Percentiles rank a stretch among this genome's conserved stretches.
Evolutionary conservation across 1,140 invertebrate species (phyloP).

Genomic region (Papilio glaucus): DNA sequence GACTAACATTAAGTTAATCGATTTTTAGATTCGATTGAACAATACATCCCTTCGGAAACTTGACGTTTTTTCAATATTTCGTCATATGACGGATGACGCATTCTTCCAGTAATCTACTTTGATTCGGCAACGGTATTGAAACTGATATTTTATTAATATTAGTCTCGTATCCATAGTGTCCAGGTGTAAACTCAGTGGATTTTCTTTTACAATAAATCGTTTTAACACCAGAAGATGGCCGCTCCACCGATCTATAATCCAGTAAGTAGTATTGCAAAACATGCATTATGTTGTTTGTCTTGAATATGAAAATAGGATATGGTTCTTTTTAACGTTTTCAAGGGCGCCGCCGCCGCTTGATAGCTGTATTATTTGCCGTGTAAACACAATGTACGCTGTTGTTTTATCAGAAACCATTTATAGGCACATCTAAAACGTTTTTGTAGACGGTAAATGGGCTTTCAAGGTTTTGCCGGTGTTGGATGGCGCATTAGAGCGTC

Average conservation of each 20-base stretch:
- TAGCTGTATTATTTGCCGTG: constrained; percentile 46
- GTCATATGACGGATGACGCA: constrained; percentile 75
- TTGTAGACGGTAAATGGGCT: constrained; percentile 34
- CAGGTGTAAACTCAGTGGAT: constrained; percentile 46
- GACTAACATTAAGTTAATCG: neutral
- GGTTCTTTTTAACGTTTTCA: constrained; percentile 50
- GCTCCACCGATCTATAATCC: constrained; percentile 69
- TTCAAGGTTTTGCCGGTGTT: constrained; percentile 24
- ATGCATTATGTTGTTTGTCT: constrained; percentile 42
- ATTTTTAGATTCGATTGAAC: constrained; percentile 5
- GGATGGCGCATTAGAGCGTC: constrained; percentile 1
- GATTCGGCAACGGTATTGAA: constrained; percentile 38
- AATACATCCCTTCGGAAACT: neutral
- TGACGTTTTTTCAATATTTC: constrained; percentile 44
- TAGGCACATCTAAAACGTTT: constrained; percentile 28
- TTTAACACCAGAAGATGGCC: constrained; percentile 55
- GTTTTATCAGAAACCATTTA: constrained; percentile 38
- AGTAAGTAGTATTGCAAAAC: constrained; percentile 52
- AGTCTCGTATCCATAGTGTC: constrained; percentile 53
- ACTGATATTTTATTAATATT: constrained; percentile 48
- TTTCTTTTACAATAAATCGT: constrained; percentile 35
- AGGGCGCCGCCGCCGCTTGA: constrained; percentile 53
- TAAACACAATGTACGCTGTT: constrained; percentile 47
- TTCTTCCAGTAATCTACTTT: constrained; percentile 43
- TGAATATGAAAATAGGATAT: constrained; percentile 38